Conservation (phyloP, 2,888 invertebrate species). For the Temnothorax ravouxi region DNA sequence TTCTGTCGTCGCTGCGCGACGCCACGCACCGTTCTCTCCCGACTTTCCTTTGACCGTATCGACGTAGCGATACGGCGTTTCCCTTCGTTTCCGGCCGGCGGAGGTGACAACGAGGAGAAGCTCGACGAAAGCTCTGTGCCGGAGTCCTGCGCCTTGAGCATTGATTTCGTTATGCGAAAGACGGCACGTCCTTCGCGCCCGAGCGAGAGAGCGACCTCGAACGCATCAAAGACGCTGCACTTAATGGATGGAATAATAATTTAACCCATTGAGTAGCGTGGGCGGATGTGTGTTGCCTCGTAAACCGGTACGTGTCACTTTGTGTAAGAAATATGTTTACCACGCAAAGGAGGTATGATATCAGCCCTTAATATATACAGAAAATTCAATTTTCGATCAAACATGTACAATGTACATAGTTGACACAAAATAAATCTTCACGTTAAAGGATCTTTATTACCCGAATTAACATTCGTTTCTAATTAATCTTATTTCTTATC, state of each 20-base stretch:
- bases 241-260: constrained; percentile 53
- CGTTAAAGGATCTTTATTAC: not conserved
- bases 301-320: constrained; percentile 7
- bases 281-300: not conserved
- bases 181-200: constrained; percentile 16
- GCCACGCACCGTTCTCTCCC: constrained; percentile 37
- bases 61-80: constrained; percentile 51
- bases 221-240: constrained; percentile 37
- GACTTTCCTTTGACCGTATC: constrained; percentile 72
- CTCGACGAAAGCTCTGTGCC: constrained; percentile 29
- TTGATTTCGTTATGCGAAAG: constrained; percentile 54
- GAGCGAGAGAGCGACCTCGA: constrained; percentile 17
- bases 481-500: not conserved
- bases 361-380: not conserved
- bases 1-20: constrained; percentile 47
- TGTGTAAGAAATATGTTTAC: not conserved
- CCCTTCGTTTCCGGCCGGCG: constrained; percentile 53
- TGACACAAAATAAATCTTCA: not conserved
- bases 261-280: not conserved
- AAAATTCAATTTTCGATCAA: constrained; percentile 3
- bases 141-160: constrained; percentile 40
- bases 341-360: not conserved
- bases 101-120: constrained; percentile 42
- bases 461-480: not conserved
- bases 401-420: not conserved